Evolutionary conservation across 2,113 vertebrate genomes (phyloP).

Genomic region (Pycnonotus jocosus): DNA sequence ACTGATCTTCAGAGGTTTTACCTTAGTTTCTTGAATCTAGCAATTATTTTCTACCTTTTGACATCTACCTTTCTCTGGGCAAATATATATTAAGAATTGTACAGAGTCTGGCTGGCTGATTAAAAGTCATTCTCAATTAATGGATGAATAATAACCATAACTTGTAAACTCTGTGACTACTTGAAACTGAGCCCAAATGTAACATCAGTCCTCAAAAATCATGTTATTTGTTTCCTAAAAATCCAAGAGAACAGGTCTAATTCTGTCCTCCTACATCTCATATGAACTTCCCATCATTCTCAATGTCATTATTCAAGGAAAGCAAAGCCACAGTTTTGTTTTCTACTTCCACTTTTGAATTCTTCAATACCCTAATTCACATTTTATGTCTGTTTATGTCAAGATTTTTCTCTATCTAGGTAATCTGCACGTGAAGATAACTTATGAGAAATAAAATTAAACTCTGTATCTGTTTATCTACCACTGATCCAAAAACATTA

Average conservation of each 20-base stretch:
- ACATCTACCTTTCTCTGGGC: neutral
- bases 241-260: rapidly evolving
- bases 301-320: neutral
- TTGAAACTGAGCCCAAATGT: neutral
- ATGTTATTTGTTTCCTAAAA: neutral
- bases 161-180: neutral
- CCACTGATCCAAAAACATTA: neutral
- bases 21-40: neutral
- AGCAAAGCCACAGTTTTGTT: neutral
- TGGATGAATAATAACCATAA: neutral
- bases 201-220: neutral
- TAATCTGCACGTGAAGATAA: neutral
- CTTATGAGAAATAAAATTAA: neutral
- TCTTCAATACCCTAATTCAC: neutral
- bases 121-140: neutral
- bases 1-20: neutral
- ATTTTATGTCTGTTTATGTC: neutral
- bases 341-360: neutral
- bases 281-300: neutral
- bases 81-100: neutral
- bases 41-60: neutral
- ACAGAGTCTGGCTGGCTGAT: neutral
- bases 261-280: neutral
- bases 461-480: neutral
- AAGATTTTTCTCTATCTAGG: neutral